phyloP scores from a whole-genome alignment of 2,888 invertebrate genomes.

The Andrena bicolor region DNA sequence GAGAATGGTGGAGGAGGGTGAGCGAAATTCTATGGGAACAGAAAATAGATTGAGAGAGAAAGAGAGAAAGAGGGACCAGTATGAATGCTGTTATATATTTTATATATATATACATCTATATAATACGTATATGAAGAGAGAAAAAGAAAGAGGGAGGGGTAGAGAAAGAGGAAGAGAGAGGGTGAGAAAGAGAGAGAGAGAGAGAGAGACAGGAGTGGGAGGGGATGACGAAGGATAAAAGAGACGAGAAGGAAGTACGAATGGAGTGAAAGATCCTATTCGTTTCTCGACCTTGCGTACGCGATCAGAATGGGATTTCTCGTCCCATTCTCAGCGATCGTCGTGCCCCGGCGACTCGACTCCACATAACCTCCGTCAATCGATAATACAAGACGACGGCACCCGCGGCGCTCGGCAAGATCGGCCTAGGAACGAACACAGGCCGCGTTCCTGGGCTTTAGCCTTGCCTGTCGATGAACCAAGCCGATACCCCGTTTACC shows the following conservation, averaged over 20 bases:
- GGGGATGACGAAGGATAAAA: constrained; percentile 42
- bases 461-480: constrained; percentile 26
- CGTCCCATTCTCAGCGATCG: constrained; percentile 46
- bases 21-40: constrained; percentile 14
- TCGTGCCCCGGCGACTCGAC: constrained; percentile 69
- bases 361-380: constrained; percentile 74
- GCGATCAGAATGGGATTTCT: constrained; percentile 39
- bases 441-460: constrained; percentile 47
- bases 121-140: too few relatives aligned
- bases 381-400: constrained; percentile 75
- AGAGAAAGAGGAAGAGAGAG: constrained; percentile 13
- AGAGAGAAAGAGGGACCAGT: constrained; percentile 5
- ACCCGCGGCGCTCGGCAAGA: constrained; percentile 71
- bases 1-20: constrained; percentile 4
- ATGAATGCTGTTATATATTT: neutral
- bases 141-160: neutral
- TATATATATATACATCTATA: too few relatives aligned
- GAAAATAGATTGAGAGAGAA: neutral
- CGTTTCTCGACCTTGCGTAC: neutral
- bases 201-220: neutral
- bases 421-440: constrained; percentile 67
- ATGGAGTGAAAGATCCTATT: constrained; percentile 33
- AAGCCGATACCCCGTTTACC: neutral
- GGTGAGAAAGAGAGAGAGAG: neutral
- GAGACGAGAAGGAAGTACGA: constrained; percentile 47